Conservation (phyloP, 1,140 invertebrate species). For the Goniozus legneri region DNA sequence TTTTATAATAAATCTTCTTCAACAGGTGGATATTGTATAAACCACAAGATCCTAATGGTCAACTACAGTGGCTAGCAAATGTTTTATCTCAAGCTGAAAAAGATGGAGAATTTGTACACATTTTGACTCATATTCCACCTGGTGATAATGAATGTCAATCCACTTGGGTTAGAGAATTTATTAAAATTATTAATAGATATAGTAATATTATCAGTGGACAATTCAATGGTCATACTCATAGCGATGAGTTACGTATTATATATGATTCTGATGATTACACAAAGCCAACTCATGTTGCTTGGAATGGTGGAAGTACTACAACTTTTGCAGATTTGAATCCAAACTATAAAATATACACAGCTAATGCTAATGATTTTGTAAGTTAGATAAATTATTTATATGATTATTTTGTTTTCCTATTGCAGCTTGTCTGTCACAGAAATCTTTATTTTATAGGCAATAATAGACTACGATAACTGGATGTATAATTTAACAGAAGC, state of each 20-base stretch:
- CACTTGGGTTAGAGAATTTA: constrained; percentile 66
- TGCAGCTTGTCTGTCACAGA: no score
- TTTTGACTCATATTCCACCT: constrained; percentile 79
- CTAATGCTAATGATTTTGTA: constrained; percentile 63
- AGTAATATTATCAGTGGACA: constrained; percentile 68
- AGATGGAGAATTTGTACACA: constrained; percentile 72
- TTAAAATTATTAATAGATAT: constrained; percentile 60
- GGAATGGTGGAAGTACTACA: constrained; percentile 75
- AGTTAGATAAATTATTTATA: constrained; percentile 42
- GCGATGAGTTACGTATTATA: constrained; percentile 70
- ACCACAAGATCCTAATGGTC: constrained; percentile 61
- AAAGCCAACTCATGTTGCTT: constrained; percentile 65
- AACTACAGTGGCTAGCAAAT: constrained; percentile 73
- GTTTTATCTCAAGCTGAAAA: constrained; percentile 69
- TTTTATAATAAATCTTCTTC: neutral
- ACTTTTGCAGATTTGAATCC: constrained; percentile 68
- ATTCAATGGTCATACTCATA: constrained; percentile 80
- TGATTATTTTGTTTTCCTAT: no score
- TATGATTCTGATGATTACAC: constrained; percentile 54
- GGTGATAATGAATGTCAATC: constrained; percentile 65
- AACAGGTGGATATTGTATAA: constrained; percentile 62
- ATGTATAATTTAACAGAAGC: constrained; percentile 75
- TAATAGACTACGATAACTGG: constrained; percentile 70
- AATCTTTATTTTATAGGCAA: no score
- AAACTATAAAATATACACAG: constrained; percentile 73